Percentiles rank a stretch among this genome's conserved stretches.
These are phyloP conservation scores for Daphoenositta chrysoptera DNA, from an alignment of 2,113 vertebrate species.

Conservation along the genomic window DNA sequence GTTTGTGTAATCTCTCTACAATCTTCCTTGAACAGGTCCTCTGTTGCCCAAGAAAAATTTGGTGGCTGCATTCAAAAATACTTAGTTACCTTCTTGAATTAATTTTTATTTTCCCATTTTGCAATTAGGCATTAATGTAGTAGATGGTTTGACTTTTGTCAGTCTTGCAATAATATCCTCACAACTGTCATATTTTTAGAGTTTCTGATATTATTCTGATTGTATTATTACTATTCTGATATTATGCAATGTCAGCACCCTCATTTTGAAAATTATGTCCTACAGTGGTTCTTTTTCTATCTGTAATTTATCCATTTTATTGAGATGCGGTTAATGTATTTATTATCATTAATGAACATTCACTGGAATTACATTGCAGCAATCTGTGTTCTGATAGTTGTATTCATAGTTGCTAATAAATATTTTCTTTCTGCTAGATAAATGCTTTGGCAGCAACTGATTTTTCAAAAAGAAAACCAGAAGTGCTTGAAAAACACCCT, in stretches of 20 bases:
- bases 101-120: neutral
- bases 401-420: neutral
- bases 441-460: neutral
- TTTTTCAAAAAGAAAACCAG: neutral
- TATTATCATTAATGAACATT: neutral
- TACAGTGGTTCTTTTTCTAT: neutral
- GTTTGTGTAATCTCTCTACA: neutral
- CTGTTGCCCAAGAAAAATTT: neutral
- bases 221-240: neutral
- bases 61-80: neutral
- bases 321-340: neutral
- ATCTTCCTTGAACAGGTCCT: neutral
- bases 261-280: neutral
- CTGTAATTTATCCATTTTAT: neutral
- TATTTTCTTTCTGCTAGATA: neutral
- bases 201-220: neutral
- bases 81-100: neutral
- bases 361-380: neutral
- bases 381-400: neutral
- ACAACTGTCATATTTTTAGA: neutral
- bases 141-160: neutral
- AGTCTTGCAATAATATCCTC: neutral
- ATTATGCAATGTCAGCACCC: neutral
- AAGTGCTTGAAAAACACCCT: neutral
- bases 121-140: neutral